Evolutionary conservation across 2,113 vertebrate genomes (phyloP).

Genomic region (Hemiscyllium ocellatum): DNA sequence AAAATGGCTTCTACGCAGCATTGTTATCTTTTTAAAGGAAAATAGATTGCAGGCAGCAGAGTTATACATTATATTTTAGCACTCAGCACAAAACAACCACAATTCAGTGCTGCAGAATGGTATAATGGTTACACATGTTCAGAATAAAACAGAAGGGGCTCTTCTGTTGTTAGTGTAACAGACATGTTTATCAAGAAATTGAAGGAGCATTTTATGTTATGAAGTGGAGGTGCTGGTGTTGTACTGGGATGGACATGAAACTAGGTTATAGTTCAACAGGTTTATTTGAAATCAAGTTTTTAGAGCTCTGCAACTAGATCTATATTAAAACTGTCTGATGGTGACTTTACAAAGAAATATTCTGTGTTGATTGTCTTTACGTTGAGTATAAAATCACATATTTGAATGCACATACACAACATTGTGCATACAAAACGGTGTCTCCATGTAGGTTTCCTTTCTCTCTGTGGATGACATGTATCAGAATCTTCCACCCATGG

Average conservation of each 20-base stretch:
- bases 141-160: neutral
- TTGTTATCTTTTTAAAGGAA: neutral
- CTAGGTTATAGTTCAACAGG: neutral
- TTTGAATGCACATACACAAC: neutral
- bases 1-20: neutral
- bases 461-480: conserved; percentile 82
- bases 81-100: neutral
- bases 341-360: neutral
- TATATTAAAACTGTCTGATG: neutral
- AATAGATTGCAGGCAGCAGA: neutral
- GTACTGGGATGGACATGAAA: too few relatives aligned
- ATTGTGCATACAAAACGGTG: neutral
- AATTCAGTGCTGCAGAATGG: neutral
- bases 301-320: neutral
- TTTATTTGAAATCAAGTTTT: neutral
- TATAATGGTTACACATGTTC: neutral
- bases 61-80: too few relatives aligned
- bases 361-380: neutral
- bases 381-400: neutral
- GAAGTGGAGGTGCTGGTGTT: too few relatives aligned
- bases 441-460: conserved; percentile 68
- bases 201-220: too few relatives aligned
- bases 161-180: neutral
- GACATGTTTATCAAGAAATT: too few relatives aligned
- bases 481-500: conserved; percentile 62